Percentiles rank a stretch among this genome's conserved stretches.
These are phyloP conservation scores for Vimba vimba DNA, from an alignment of 2,113 vertebrate species.

Conservation along the genomic window DNA sequence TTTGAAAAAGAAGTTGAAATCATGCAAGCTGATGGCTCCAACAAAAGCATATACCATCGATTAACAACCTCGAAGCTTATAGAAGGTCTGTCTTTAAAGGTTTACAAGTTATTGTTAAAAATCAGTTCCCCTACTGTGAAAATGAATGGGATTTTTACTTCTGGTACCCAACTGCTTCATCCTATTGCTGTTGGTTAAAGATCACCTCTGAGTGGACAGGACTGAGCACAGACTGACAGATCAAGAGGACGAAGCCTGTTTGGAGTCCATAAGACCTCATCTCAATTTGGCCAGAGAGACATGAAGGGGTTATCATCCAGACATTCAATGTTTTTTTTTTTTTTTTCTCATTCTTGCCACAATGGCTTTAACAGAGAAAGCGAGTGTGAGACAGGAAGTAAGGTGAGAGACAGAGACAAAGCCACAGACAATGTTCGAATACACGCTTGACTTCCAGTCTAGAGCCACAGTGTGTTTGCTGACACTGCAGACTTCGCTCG, in stretches of 20 bases:
- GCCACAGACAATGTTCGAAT: background rate
- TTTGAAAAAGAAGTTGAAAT: background rate
- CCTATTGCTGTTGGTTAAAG: background rate
- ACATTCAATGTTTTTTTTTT: slow-evolving; percentile 2
- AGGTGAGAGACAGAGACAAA: background rate
- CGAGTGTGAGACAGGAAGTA: background rate
- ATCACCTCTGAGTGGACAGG: slow-evolving; percentile 12
- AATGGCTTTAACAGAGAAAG: background rate
- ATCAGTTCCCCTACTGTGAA: background rate
- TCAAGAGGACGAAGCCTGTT: background rate
- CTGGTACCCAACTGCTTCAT: background rate
- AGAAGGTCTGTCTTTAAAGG: background rate
- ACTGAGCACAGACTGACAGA: background rate
- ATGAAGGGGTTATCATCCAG: slow-evolving; percentile 1
- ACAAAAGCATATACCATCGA: background rate
- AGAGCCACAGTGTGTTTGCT: background rate
- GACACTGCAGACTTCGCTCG: background rate
- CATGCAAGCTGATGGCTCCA: background rate
- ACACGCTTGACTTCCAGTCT: slow-evolving; percentile 2
- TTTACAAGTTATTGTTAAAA: background rate
- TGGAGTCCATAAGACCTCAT: slow-evolving; percentile 6
- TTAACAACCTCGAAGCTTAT: background rate
- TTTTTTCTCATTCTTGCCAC: background rate
- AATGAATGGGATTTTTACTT: background rate
- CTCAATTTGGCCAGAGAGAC: slow-evolving; percentile 20